Evolutionary conservation across 2,113 vertebrate genomes (phyloP).

Genomic region (Passerina amoena): DNA sequence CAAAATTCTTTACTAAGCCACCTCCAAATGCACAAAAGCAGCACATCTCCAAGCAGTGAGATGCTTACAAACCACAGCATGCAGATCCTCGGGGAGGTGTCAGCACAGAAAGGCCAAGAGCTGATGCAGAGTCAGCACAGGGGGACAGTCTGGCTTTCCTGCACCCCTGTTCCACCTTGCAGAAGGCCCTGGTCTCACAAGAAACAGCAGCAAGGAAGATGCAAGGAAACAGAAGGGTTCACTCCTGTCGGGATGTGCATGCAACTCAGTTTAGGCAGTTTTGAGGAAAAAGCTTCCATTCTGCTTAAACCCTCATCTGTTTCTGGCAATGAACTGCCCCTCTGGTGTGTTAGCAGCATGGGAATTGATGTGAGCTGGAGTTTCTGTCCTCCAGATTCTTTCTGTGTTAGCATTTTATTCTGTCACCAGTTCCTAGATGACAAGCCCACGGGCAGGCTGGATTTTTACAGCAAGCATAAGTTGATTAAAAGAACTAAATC

Average conservation of each 20-base stretch:
- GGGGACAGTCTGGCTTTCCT: background rate
- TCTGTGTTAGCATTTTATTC: background rate
- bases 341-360: background rate
- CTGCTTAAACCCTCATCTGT: background rate
- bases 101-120: background rate
- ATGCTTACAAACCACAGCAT: rapidly evolving
- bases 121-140: background rate
- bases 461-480: background rate
- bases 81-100: background rate
- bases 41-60: background rate
- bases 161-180: background rate
- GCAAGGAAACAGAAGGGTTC: background rate
- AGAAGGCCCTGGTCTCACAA: background rate
- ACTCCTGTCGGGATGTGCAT: background rate
- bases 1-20: background rate
- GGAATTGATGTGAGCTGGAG: background rate
- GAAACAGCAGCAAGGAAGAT: background rate
- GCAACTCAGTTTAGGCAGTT: background rate
- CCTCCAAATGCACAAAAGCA: background rate
- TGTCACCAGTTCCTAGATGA: background rate
- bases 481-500: background rate
- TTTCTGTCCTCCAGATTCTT: background rate
- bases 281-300: background rate
- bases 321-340: background rate
- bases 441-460: background rate